Conservation (phyloP, 2,113 vertebrate genomes). For the Turdus rufiventris region DNA sequence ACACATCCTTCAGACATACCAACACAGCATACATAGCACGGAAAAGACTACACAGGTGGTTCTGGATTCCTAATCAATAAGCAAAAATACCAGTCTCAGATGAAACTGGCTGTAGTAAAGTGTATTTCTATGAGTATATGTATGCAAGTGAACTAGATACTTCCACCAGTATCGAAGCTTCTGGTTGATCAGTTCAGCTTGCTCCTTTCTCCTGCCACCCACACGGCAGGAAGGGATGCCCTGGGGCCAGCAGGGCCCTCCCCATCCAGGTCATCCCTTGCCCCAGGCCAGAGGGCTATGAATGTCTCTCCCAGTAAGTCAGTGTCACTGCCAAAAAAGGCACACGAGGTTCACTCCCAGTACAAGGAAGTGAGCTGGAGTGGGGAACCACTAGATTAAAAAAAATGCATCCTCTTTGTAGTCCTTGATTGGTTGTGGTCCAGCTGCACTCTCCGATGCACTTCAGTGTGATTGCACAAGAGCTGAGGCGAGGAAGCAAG, state of each 20-base stretch:
- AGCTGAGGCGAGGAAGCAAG: not conserved
- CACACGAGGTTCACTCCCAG: not conserved
- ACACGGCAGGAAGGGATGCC: not conserved
- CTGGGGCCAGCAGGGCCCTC: not conserved
- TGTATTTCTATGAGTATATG: not conserved
- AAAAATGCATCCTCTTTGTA: not conserved
- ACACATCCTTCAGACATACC: not conserved
- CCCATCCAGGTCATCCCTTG: not conserved
- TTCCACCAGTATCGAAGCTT: not conserved
- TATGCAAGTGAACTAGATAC: not conserved
- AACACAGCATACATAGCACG: not conserved
- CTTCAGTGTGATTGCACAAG: not conserved
- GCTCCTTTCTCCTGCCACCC: not conserved
- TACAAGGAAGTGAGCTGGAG: not conserved
- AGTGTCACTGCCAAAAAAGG: not conserved
- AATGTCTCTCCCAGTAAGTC: not conserved
- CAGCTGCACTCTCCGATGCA: rapidly evolving
- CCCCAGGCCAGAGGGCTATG: not conserved
- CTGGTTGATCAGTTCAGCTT: not conserved
- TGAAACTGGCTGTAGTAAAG: not conserved
- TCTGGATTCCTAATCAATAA: not conserved
- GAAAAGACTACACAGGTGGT: not conserved
- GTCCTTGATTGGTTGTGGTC: not conserved
- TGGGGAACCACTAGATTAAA: not conserved
- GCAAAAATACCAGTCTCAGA: not conserved